Conservation (phyloP, 1,140 invertebrate genomes). For the Saccostrea cuccullata region DNA sequence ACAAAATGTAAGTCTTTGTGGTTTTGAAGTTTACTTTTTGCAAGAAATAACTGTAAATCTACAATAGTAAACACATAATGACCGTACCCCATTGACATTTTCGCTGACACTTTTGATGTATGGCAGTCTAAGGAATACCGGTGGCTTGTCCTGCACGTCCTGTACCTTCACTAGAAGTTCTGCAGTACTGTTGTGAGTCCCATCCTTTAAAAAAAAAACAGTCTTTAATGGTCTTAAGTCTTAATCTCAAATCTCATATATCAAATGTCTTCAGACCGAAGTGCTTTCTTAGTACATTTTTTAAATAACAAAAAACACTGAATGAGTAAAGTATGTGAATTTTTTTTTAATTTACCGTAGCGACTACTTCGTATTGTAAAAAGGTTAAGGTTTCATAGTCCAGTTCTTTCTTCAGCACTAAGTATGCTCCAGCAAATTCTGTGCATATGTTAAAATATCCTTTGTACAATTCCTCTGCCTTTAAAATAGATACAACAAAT, state of each 20-base stretch:
- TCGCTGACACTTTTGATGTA: neutral
- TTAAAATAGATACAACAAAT: neutral
- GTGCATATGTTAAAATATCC: neutral
- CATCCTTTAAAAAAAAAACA: neutral
- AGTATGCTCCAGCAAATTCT: neutral
- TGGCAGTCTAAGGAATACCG: neutral
- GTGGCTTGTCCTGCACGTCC: conserved; percentile 5
- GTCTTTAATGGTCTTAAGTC: neutral
- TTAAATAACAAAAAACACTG: too few relatives aligned
- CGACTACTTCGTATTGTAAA: neutral
- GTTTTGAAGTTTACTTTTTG: too few relatives aligned
- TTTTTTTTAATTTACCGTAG: neutral
- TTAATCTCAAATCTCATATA: too few relatives aligned
- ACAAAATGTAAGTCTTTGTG: too few relatives aligned
- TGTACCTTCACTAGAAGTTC: neutral
- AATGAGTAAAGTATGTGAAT: too few relatives aligned
- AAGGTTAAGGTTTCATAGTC: neutral
- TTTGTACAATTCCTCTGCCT: neutral
- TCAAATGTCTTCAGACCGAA: too few relatives aligned
- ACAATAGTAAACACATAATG: neutral
- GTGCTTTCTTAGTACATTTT: too few relatives aligned
- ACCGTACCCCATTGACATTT: neutral
- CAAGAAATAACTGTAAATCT: neutral
- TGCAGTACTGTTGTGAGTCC: neutral
- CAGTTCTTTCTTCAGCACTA: neutral